Percentiles rank a stretch among this genome's conserved stretches.
Evolutionary conservation across 2,113 vertebrate genomes (phyloP).

Genomic region (Empidonax traillii): DNA sequence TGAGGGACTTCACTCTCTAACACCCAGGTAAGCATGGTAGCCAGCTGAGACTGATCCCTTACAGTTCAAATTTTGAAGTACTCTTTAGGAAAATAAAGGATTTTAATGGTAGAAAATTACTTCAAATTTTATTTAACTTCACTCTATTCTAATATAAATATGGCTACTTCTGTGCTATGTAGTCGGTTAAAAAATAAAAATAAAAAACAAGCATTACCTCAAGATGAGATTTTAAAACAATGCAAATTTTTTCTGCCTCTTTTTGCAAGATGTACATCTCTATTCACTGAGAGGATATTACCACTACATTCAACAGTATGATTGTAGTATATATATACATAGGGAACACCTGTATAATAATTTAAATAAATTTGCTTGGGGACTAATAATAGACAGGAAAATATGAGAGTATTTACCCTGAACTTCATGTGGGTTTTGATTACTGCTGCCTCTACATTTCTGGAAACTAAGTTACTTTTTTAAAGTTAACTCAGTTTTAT

Average conservation of each 20-base stretch:
- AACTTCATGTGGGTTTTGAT: background rate
- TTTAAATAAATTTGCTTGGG: background rate
- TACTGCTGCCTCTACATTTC: background rate
- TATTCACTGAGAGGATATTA: background rate
- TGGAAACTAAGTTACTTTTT: background rate
- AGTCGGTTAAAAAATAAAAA: background rate
- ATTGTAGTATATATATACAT: background rate
- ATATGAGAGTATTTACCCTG: background rate
- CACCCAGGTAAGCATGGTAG: background rate
- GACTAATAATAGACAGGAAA: background rate
- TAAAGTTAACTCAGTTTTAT: background rate
- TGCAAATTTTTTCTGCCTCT: background rate
- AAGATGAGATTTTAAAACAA: background rate
- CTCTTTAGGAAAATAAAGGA: background rate
- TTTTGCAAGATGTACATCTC: background rate
- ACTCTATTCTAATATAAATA: background rate
- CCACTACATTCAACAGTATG: background rate
- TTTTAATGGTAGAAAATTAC: background rate
- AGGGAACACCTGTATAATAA: background rate
- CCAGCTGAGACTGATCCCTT: background rate
- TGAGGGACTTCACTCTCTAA: background rate
- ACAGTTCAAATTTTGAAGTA: background rate
- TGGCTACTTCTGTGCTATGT: background rate
- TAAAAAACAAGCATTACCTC: rapidly evolving
- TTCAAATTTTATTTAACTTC: background rate